Conservation (phyloP, 2,888 invertebrate genomes). For the Philhelius pedissequus region DNA sequence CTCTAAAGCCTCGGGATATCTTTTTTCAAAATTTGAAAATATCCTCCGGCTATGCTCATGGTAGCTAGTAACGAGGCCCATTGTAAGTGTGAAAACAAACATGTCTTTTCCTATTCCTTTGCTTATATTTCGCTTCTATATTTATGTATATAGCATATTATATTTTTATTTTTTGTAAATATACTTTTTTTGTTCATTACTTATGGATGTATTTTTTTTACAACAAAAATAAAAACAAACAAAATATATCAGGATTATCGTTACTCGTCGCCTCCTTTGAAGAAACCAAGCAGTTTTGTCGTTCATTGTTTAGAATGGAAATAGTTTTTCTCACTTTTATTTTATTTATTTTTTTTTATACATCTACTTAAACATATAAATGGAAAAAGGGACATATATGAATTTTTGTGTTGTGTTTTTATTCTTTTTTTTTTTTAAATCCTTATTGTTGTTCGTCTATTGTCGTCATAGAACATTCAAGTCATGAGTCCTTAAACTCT, state of each 20-base stretch:
- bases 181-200: not conserved
- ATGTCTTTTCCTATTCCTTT: not conserved
- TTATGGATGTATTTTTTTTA: slow-evolving; percentile 21
- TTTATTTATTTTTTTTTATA: slow-evolving; percentile 21
- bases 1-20: slow-evolving; percentile 1
- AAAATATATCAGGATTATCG: slow-evolving; percentile 26
- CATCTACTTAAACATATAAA: slow-evolving; percentile 34
- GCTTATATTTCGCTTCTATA: slow-evolving; percentile 28
- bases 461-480: slow-evolving; percentile 26
- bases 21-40: not conserved
- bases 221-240: slow-evolving; percentile 16
- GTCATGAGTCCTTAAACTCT: slow-evolving; percentile 55
- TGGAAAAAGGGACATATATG: slow-evolving; percentile 13
- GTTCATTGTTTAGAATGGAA: slow-evolving; percentile 16
- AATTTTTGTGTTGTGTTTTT: slow-evolving; percentile 3
- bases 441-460: slow-evolving; percentile 41
- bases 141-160: not conserved
- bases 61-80: slow-evolving; percentile 54
- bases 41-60: slow-evolving; percentile 12
- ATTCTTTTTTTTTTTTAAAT: not conserved
- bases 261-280: slow-evolving; percentile 19
- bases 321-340: not conserved
- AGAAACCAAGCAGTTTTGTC: slow-evolving; percentile 49
- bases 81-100: slow-evolving; percentile 34
- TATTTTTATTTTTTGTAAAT: not conserved